Evolutionary conservation across 2,113 vertebrate genomes (phyloP).

Genomic region (human): GRCh38 chr2:112865501-112866000

Average conservation of each 20-base stretch:
- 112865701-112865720: background rate
- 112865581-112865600: background rate
- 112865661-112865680: background rate
- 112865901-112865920: background rate
- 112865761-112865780: background rate
- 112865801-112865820: background rate
- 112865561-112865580: background rate
- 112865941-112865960: background rate
- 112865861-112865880: conserved; percentile 1
- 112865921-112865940: background rate
- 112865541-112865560: background rate
- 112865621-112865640: background rate
- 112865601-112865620: background rate
- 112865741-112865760: background rate
- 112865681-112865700: background rate
- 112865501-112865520: background rate
- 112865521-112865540: background rate
- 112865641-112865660: background rate
- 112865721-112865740: background rate
- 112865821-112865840: background rate
- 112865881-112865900: too few species aligned
- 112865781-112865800: background rate
- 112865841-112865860: background rate
- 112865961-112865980: background rate
- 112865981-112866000: too few species aligned